phyloP scores from a whole-genome alignment of 2,888 invertebrate species.

The Scrobipalpa atriplicella region DNA sequence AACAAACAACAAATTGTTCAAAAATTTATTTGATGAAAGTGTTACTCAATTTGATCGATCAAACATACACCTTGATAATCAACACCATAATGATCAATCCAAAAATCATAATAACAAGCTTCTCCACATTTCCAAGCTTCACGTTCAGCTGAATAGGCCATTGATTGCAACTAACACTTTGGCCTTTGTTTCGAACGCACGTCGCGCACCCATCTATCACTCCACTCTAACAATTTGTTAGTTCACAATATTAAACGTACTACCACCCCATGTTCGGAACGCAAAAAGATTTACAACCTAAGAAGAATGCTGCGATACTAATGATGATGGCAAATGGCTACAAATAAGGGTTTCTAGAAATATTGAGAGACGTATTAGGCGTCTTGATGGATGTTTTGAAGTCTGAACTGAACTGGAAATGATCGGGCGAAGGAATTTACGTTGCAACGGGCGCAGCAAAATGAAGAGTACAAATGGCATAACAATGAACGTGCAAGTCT shows the following conservation, averaged over 20 bases:
- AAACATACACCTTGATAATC: background rate
- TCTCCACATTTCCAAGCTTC: conserved; percentile 47
- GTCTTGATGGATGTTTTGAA: conserved; percentile 13
- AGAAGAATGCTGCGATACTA: conserved; percentile 27
- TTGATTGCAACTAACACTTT: conserved; percentile 75
- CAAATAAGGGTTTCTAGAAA: conserved; percentile 24
- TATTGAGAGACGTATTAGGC: conserved; percentile 21
- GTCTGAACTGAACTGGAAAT: background rate
- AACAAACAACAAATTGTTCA: conserved; percentile 39
- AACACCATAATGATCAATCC: conserved; percentile 5
- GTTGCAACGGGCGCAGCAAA: conserved; percentile 1
- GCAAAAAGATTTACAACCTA: conserved; percentile 41
- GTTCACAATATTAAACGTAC: conserved; percentile 59
- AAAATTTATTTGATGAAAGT: background rate
- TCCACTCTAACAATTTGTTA: conserved; percentile 63
- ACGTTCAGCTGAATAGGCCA: conserved; percentile 66
- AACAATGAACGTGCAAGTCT: conserved; percentile 7
- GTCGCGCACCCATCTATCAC: conserved; percentile 71
- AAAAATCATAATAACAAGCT: conserved; percentile 10
- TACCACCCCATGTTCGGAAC: conserved; percentile 43
- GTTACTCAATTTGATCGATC: background rate
- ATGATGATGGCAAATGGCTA: conserved; percentile 30
- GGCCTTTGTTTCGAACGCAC: conserved; percentile 72
- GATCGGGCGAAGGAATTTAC: background rate
- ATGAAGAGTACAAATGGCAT: background rate